Base-by-base conservation (phyloP, 2,113 vertebrate genomes). In the Ammodytes dubius region DNA sequence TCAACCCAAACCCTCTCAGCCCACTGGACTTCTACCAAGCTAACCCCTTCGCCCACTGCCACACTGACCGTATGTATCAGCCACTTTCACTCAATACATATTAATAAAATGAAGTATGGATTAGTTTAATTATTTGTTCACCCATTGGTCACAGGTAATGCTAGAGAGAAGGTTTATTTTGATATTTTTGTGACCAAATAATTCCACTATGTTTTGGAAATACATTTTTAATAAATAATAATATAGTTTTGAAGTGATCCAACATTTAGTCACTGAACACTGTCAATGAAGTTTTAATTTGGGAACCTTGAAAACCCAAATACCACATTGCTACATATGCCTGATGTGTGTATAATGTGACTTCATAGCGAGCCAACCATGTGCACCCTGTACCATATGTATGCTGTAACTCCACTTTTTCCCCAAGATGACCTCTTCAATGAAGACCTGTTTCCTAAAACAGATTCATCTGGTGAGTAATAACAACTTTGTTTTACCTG, bases 11-110 rank as follows among this genome's bases (percentile, higher is more conserved):
- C 75, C 82, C 94, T 74, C 92, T 95, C 73, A 83, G 90, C 77
- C 96, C 94, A 70, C 92, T 99, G 92, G 97, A 99, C 87, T 99
- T 99, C 93, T 99, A 97, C 92, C 96, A 98, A 78, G 95, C 96
- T 27, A 96, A 99, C 93, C 97, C 97, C 78, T 99, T 99, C 61
- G 93, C 96, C 12, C 86, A 83, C 70, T 91, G 91, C 45, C 88
- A 93, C 47, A 78, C 71, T 67, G 89, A 88, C 0, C 80, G 92
- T 93, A 88, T 6, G 93, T 91, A 67, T 72, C 57, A 42, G 45
- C 10, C 14, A 12, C 53, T 17, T 37, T 45, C 14, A 37, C 10
- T n/a, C 1, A 37, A 56, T 13, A 17, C 57, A 7, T 63, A n/a
- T 7, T 13, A 46, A 37, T 14, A 6, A 19, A 15, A 61, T 15